These are phyloP conservation scores for Chloroceryle amazona DNA, from an alignment of 2,797 vertebrate species.

Conservation along the genomic window DNA sequence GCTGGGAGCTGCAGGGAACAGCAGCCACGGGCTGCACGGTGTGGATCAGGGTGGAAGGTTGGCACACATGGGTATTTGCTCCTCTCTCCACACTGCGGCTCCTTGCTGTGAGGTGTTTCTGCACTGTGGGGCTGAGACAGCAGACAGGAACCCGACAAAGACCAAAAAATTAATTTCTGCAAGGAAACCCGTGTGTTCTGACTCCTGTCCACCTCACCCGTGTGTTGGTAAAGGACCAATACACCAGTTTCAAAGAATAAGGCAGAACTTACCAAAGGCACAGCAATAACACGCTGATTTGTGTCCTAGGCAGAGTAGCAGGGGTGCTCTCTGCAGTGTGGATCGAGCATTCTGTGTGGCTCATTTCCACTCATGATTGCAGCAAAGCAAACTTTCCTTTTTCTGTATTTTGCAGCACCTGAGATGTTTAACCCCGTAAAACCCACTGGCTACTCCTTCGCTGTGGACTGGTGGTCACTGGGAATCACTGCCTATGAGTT, in stretches of 20 bases:
- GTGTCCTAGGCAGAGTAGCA: background rate
- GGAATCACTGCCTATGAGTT: slow-evolving; percentile 97
- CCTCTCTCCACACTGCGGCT: too few relatives aligned
- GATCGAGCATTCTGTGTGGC: too few relatives aligned
- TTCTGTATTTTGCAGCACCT: slow-evolving; percentile 85
- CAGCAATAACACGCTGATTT: too few relatives aligned
- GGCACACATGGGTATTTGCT: rapidly evolving
- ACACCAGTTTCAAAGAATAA: background rate
- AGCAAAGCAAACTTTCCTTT: background rate
- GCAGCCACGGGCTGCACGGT: rapidly evolving
- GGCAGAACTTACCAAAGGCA: background rate
- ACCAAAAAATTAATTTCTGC: background rate
- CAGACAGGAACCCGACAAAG: background rate
- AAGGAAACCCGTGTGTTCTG: rapidly evolving
- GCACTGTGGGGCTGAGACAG: background rate
- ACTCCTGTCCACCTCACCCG: background rate
- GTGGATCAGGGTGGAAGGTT: background rate
- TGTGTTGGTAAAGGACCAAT: background rate
- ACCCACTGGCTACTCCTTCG: slow-evolving; percentile 91
- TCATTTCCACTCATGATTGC: background rate
- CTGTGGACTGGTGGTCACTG: slow-evolving; percentile 98
- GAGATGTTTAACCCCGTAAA: slow-evolving; percentile 92
- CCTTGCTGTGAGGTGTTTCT: background rate
- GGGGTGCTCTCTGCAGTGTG: background rate
- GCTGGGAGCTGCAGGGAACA: too few relatives aligned